Percentiles rank a stretch among this genome's conserved stretches.
These are phyloP conservation scores for Rhabdomys dilectus DNA, from an alignment of 2,113 vertebrate species.

Conservation along the genomic window DNA sequence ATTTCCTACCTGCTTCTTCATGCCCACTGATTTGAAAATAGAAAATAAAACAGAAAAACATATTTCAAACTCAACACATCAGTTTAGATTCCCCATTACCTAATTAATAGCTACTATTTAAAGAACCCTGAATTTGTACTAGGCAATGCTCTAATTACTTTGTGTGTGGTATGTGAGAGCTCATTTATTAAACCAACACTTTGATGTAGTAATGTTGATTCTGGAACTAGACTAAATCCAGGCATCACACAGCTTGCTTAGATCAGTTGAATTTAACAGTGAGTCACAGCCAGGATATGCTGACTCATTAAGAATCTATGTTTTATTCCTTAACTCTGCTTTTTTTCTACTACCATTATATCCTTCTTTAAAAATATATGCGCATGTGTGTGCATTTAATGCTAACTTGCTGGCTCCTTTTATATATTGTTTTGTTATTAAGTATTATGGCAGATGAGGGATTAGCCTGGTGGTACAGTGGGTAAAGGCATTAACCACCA, in stretches of 20 bases:
- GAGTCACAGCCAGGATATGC: background rate
- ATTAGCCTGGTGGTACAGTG: too few species aligned
- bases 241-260: background rate
- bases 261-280: background rate
- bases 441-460: background rate
- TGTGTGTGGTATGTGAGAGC: background rate
- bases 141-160: background rate
- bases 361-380: background rate
- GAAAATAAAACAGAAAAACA: slow-evolving; percentile 40
- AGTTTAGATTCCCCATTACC: background rate
- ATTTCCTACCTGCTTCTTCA: slow-evolving; percentile 32
- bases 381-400: background rate
- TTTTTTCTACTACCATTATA: background rate
- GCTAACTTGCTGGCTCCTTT: background rate
- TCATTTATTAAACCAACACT: background rate
- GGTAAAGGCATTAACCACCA: background rate
- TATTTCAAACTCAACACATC: background rate
- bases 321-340: background rate
- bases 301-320: background rate
- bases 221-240: background rate
- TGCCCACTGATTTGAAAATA: slow-evolving; percentile 44
- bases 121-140: background rate
- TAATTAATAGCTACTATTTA: background rate
- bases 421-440: background rate
- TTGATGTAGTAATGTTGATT: background rate